A percentile compares a stretch with the other conserved stretches of the same genome.
Evolutionary conservation across 2,797 vertebrate genomes (phyloP).

Genomic region (Pseudomugil tenellus): DNA sequence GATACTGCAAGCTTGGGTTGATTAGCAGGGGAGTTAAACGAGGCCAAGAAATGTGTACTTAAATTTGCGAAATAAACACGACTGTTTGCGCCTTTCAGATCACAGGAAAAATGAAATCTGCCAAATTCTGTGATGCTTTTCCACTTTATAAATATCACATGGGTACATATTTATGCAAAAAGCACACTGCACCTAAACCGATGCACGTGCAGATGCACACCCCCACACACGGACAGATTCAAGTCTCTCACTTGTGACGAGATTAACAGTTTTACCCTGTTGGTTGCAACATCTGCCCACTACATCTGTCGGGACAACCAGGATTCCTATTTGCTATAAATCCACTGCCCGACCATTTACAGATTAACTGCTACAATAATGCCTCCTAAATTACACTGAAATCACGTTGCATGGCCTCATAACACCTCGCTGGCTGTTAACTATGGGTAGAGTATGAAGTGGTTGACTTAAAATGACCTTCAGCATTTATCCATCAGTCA

Average conservation of each 20-base stretch:
- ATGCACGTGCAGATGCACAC: constrained; percentile 20
- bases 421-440: constrained; percentile 17
- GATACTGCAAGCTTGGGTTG: constrained; percentile 31
- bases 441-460: not conserved
- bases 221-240: constrained; percentile 23
- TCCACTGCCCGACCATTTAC: constrained; percentile 76
- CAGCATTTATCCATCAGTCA: not conserved
- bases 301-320: constrained; percentile 74
- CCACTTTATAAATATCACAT: not conserved
- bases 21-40: constrained; percentile 33
- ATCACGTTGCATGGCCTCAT: constrained; percentile 29
- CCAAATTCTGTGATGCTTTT: not conserved
- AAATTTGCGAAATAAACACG: constrained; percentile 22
- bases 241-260: constrained; percentile 51
- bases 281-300: constrained; percentile 76
- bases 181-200: constrained; percentile 10
- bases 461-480: constrained; percentile 12
- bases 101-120: constrained; percentile 5
- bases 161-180: constrained; percentile 13
- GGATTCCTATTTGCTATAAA: constrained; percentile 67
- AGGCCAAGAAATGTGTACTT: constrained; percentile 15
- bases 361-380: constrained; percentile 77
- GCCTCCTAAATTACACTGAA: constrained; percentile 56
- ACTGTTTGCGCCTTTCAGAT: constrained; percentile 11
- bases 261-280: constrained; percentile 74